Evolutionary conservation across 64 coral and sea anemone species (phyloP).

Genomic region (Dendronephthya gigantea): DNA sequence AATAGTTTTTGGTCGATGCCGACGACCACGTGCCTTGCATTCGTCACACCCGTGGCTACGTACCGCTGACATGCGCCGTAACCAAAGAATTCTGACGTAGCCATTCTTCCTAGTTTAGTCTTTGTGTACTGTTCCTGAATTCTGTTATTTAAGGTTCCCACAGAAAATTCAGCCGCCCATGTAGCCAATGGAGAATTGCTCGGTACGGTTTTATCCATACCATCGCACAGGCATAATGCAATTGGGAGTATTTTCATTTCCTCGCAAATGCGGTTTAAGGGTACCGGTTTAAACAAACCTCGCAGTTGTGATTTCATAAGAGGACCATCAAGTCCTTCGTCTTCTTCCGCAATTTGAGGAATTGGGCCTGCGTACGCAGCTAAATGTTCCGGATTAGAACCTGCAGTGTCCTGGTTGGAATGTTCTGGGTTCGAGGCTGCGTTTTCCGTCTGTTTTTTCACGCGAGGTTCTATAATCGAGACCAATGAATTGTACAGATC

Average conservation of each 20-base stretch:
- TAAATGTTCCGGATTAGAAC: too few relatives aligned
- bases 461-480: constrained; percentile 18
- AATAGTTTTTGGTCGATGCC: constrained; percentile 45
- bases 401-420: too few relatives aligned
- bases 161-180: constrained; percentile 73
- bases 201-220: constrained; percentile 50
- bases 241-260: constrained; percentile 50
- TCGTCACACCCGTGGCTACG: constrained; percentile 46
- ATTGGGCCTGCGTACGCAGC: not conserved
- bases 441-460: too few relatives aligned
- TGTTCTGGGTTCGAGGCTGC: too few relatives aligned
- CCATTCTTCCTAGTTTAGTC: not conserved
- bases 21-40: constrained; percentile 37
- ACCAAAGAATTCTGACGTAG: not conserved
- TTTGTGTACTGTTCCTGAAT: constrained; percentile 58
- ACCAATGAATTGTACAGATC: constrained; percentile 52
- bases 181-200: constrained; percentile 28
- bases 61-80: constrained; percentile 72
- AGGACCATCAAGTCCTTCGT: not conserved
- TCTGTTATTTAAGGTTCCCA: constrained; percentile 66
- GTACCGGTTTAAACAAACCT: constrained; percentile 51
- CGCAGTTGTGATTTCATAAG: not conserved
- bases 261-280: constrained; percentile 62
- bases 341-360: not conserved
- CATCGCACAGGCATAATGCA: constrained; percentile 62